phyloP scores from a whole-genome alignment of 2,888 invertebrate species.

The Anarsia innoxiella region DNA sequence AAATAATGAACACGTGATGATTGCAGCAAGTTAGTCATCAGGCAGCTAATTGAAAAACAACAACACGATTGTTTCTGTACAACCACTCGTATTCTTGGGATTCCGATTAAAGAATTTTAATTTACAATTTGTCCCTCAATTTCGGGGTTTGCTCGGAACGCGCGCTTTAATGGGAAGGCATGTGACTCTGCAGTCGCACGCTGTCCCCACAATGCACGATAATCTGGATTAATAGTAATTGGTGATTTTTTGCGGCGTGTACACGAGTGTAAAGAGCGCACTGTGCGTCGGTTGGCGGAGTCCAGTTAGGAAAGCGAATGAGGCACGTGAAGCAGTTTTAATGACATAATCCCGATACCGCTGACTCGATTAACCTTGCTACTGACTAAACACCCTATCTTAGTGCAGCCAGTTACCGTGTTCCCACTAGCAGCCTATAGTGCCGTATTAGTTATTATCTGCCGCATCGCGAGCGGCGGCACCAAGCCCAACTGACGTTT shows the following conservation, averaged over 20 bases:
- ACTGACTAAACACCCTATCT: constrained; percentile 50
- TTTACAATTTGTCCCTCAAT: constrained; percentile 56
- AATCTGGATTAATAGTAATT: constrained; percentile 37
- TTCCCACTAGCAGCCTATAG: constrained; percentile 26
- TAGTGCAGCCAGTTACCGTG: constrained; percentile 36
- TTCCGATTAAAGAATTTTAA: constrained; percentile 50
- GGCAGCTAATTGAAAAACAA: constrained; percentile 21
- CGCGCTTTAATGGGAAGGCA: constrained; percentile 52
- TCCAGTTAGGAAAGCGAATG: constrained; percentile 53
- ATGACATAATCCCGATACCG: constrained; percentile 67
- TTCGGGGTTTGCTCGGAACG: constrained; percentile 46
- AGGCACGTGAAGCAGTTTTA: constrained; percentile 63
- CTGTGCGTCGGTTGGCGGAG: too few relatives aligned
- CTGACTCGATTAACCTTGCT: constrained; percentile 62
- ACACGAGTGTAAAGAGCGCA: too few relatives aligned
- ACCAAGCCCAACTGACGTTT: constrained; percentile 32
- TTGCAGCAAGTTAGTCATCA: too few relatives aligned
- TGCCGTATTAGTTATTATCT: constrained; percentile 50
- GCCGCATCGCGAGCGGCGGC: constrained; percentile 31
- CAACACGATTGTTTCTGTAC: constrained; percentile 27
- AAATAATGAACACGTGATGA: background rate
- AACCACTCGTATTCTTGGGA: constrained; percentile 26
- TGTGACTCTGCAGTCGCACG: constrained; percentile 48
- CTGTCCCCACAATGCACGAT: constrained; percentile 41
- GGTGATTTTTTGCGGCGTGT: constrained; percentile 21